Evolutionary conservation across 2,888 invertebrate species (phyloP).

Genomic region (Junonia oenone): DNA sequence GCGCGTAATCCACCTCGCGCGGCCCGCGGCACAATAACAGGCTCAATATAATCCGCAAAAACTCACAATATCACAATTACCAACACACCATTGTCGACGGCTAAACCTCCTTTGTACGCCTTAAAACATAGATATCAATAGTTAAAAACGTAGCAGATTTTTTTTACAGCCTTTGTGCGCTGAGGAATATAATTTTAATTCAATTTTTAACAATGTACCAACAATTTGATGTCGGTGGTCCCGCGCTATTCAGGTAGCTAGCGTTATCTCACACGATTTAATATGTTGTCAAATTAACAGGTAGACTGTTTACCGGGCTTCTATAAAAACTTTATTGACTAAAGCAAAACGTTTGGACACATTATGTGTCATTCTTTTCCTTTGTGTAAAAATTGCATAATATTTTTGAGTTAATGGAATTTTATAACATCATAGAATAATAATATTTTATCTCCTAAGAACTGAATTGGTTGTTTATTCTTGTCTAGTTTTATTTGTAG

Average conservation of each 20-base stretch:
- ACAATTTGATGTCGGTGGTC: slow-evolving; percentile 54
- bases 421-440: too few relatives aligned
- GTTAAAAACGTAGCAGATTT: slow-evolving; percentile 23
- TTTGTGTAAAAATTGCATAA: too few relatives aligned
- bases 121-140: slow-evolving; percentile 31
- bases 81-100: slow-evolving; percentile 29
- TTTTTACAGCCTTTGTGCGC: slow-evolving; percentile 25
- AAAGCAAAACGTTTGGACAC: neutral
- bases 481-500: neutral
- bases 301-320: slow-evolving; percentile 3
- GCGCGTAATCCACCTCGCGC: slow-evolving; percentile 72
- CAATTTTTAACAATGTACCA: slow-evolving; percentile 62
- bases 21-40: slow-evolving; percentile 43
- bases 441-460: neutral
- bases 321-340: neutral
- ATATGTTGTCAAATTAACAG: slow-evolving; percentile 10
- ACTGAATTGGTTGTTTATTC: neutral
- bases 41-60: slow-evolving; percentile 69
- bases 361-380: neutral
- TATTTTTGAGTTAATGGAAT: neutral
- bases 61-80: slow-evolving; percentile 49
- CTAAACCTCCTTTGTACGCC: slow-evolving; percentile 27
- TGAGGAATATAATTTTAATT: slow-evolving; percentile 55
- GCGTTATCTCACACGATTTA: slow-evolving; percentile 10
- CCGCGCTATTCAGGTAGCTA: slow-evolving; percentile 31